A percentile compares a stretch with the other conserved stretches of the same genome.
Evolutionary conservation across 2,888 invertebrate genomes (phyloP).

Genomic region (Itoplectis maculator): DNA sequence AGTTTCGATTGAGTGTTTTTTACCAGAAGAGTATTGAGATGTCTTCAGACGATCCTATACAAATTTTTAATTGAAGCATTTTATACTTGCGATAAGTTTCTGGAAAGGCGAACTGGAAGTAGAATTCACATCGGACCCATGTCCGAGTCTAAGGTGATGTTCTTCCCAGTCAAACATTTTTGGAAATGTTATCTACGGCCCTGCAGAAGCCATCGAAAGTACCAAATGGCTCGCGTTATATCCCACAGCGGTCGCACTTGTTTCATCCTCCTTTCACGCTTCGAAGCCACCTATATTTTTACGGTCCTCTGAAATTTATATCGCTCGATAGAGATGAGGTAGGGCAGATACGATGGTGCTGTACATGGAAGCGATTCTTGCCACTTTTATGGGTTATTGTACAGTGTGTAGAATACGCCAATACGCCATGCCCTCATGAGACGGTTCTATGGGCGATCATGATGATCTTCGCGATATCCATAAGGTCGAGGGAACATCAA

Average conservation of each 20-base stretch:
- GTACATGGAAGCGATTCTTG: conserved; percentile 6
- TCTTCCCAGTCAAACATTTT: neutral
- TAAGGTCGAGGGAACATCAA: neutral
- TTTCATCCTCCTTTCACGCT: neutral
- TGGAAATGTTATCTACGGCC: neutral
- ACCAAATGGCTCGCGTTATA: conserved; percentile 13
- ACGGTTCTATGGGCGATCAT: conserved; percentile 1
- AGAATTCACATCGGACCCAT: neutral
- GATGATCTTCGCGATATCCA: conserved; percentile 9
- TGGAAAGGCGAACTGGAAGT: neutral
- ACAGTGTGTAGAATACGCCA: neutral
- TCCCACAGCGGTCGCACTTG: neutral
- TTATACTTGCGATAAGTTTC: too few relatives aligned
- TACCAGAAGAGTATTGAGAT: too few relatives aligned
- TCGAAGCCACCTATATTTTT: conserved; percentile 22
- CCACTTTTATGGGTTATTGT: conserved; percentile 16
- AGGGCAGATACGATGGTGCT: conserved; percentile 17
- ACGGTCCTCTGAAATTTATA: conserved; percentile 49
- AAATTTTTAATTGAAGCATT: too few relatives aligned
- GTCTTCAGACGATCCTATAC: too few relatives aligned
- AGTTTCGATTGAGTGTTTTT: too few relatives aligned
- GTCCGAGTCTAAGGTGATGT: too few relatives aligned
- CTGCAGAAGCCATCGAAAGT: neutral
- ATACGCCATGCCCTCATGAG: neutral
- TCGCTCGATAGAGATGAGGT: conserved; percentile 16